Evolutionary conservation across 37 sponge, comb jelly and placozoan species (phyloP).

Genomic region (Halichondria panicea): DNA sequence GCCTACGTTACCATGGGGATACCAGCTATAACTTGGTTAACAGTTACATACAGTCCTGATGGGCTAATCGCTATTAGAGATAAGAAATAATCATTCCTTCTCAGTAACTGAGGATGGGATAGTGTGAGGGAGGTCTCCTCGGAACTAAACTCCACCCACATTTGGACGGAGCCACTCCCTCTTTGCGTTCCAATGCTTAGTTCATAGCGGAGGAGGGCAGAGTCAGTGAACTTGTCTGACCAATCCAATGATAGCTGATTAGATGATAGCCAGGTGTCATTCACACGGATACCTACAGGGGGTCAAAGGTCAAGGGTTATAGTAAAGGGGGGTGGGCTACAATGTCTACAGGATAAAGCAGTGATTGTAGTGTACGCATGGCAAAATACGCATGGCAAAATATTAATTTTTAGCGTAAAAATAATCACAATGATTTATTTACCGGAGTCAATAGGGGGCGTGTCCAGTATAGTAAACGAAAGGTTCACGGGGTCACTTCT

Average conservation of each 20-base stretch:
- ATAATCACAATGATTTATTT: background rate
- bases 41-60: conserved; percentile 50
- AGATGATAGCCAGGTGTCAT: background rate
- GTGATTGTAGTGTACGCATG: too few species aligned
- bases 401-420: background rate
- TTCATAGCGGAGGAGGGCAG: conserved; percentile 66
- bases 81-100: conserved; percentile 42
- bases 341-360: too few species aligned
- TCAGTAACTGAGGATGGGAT: conserved; percentile 1
- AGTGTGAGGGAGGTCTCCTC: background rate
- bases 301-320: background rate
- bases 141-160: conserved; percentile 51
- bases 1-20: conserved; percentile 4
- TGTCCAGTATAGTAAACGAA: conserved; percentile 27
- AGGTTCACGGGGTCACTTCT: conserved; percentile 13
- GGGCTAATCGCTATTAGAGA: conserved; percentile 48
- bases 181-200: conserved; percentile 55
- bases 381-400: background rate
- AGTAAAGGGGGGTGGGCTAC: too few species aligned
- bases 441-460: conserved; percentile 33
- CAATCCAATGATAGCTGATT: conserved; percentile 44
- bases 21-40: conserved; percentile 1
- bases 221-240: conserved; percentile 44
- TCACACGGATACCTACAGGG: conserved; percentile 23
- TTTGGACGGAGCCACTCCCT: conserved; percentile 38